These are phyloP conservation scores for Helicoverpa armigera DNA, from an alignment of 1,140 invertebrate species.

Conservation along the genomic window DNA sequence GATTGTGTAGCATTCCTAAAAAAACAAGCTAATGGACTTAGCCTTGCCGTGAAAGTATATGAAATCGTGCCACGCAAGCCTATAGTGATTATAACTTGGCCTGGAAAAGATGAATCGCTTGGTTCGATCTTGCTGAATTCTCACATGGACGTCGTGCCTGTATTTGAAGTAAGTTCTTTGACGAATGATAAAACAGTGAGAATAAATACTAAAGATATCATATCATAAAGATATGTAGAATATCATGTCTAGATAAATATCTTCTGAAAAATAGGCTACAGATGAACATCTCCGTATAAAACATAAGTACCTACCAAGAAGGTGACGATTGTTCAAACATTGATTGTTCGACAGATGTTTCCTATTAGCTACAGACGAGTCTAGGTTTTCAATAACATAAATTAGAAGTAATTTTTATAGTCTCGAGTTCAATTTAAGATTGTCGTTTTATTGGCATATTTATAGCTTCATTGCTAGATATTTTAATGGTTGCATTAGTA, in stretches of 20 bases:
- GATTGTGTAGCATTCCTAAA: conserved; percentile 91
- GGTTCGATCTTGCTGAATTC: conserved; percentile 95
- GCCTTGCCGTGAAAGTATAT: conserved; percentile 88
- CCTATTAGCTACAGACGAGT: too few relatives aligned
- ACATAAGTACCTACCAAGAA: too few relatives aligned
- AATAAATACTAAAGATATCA: neutral
- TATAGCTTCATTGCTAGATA: too few relatives aligned
- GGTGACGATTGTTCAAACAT: neutral
- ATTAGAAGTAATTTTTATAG: too few relatives aligned
- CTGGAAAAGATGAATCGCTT: conserved; percentile 90
- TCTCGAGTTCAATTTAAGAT: too few relatives aligned
- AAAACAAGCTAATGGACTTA: conserved; percentile 90
- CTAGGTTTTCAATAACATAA: too few relatives aligned
- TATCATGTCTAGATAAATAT: conserved; percentile 27
- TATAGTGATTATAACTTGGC: conserved; percentile 94
- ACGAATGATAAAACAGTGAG: neutral
- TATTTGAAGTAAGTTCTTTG: conserved; percentile 90
- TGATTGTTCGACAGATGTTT: neutral
- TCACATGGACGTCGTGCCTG: conserved; percentile 98
- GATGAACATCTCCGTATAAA: neutral
- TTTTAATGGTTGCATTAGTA: too few relatives aligned
- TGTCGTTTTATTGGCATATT: too few relatives aligned
- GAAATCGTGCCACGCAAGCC: conserved; percentile 90
- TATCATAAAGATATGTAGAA: too few relatives aligned
- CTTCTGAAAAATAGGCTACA: neutral